These are phyloP conservation scores for Clarias magur DNA, from an alignment of 2,113 vertebrate genomes.

Conservation along the genomic window DNA sequence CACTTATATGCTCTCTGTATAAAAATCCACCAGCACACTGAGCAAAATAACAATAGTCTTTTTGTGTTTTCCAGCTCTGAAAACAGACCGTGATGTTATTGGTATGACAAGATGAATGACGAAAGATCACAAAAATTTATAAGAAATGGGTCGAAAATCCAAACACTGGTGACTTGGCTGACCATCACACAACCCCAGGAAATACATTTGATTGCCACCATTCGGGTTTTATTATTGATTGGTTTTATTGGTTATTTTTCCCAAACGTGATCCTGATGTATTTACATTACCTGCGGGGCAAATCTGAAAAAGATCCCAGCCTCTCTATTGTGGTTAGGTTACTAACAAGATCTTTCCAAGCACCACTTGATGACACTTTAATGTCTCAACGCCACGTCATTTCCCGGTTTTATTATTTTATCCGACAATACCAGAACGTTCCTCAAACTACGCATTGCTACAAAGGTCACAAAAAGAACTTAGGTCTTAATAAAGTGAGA, in stretches of 20 bases:
- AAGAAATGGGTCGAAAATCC: slow-evolving; percentile 15
- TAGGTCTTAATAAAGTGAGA: not conserved
- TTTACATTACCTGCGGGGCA: not conserved
- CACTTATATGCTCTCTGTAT: not conserved
- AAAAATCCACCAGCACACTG: not conserved
- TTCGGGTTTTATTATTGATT: not conserved
- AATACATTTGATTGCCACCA: slow-evolving; percentile 6
- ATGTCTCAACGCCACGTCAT: not conserved
- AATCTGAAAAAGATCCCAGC: not conserved
- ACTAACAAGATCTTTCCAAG: not conserved
- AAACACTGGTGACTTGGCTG: slow-evolving; percentile 5
- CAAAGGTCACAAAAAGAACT: not conserved
- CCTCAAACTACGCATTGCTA: not conserved
- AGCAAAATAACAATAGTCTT: not conserved
- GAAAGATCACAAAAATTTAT: not conserved
- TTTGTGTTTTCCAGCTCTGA: not conserved
- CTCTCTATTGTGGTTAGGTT: not conserved
- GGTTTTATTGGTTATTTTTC: not conserved
- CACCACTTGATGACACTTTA: not conserved
- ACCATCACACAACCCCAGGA: not conserved
- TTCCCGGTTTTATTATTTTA: not conserved
- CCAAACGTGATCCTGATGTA: not conserved
- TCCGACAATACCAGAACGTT: not conserved
- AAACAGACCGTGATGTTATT: not conserved
- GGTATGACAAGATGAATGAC: not conserved